Evolutionary conservation across 2,113 vertebrate species (phyloP).

Genomic region (Hydrochoerus hydrochaeris): DNA sequence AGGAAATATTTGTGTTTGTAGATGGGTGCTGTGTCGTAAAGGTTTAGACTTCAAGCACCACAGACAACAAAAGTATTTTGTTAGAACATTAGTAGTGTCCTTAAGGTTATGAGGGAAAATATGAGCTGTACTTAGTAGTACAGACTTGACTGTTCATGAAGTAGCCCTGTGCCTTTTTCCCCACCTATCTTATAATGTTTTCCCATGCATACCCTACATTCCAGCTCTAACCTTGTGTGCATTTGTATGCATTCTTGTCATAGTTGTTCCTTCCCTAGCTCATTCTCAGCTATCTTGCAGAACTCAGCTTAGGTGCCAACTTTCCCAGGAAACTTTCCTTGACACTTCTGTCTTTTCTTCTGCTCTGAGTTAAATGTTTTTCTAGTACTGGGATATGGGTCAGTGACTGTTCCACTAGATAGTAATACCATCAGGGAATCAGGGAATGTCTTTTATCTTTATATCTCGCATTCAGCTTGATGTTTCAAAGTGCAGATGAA

Average conservation of each 20-base stretch:
- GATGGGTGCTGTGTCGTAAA: background rate
- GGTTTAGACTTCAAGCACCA: background rate
- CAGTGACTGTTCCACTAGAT: background rate
- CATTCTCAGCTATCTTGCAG: background rate
- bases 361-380: slow-evolving; percentile 7
- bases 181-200: background rate
- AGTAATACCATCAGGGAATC: background rate
- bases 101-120: background rate
- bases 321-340: background rate
- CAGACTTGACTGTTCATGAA: background rate
- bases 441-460: background rate
- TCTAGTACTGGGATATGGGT: background rate
- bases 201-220: background rate
- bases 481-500: background rate
- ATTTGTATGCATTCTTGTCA: background rate
- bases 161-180: background rate
- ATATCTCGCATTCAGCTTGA: slow-evolving; percentile 12
- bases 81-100: background rate
- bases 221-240: background rate
- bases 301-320: background rate
- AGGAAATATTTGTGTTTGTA: background rate
- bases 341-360: background rate
- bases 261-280: background rate
- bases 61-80: slow-evolving; percentile 11
- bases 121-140: background rate